Conservation (phyloP, 1,140 invertebrate genomes). For the Diabrotica undecimpunctata region DNA sequence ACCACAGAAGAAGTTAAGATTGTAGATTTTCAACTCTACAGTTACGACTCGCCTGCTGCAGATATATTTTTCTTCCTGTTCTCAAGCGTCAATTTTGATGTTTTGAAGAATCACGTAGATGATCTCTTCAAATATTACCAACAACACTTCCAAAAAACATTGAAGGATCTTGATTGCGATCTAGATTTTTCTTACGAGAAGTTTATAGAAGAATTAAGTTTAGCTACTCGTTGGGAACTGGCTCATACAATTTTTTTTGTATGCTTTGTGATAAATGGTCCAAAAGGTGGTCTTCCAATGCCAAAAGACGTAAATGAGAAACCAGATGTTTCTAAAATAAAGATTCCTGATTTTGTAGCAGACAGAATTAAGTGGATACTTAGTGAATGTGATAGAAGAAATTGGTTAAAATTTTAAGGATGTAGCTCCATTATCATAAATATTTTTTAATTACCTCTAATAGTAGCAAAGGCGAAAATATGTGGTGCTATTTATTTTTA, state of each 20-base stretch:
- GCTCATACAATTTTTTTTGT: constrained; percentile 19
- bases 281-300: constrained; percentile 4
- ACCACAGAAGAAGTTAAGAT: constrained; percentile 53
- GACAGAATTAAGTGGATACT: constrained; percentile 9
- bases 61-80: constrained; percentile 59
- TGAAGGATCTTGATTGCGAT: constrained; percentile 22
- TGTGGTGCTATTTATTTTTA: too few species aligned
- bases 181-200: constrained; percentile 18
- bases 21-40: constrained; percentile 60
- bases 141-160: constrained; percentile 43
- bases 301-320: neutral
- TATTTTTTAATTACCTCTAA: too few species aligned
- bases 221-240: constrained; percentile 8
- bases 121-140: constrained; percentile 53
- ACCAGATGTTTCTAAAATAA: neutral
- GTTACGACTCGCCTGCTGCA: constrained; percentile 51
- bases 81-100: constrained; percentile 49
- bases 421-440: neutral
- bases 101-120: constrained; percentile 48
- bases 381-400: constrained; percentile 6
- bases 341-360: neutral
- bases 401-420: constrained; percentile 11
- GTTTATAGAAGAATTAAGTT: constrained; percentile 24
- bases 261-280: constrained; percentile 13
- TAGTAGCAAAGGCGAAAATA: too few species aligned